phyloP scores from a whole-genome alignment of 2,113 vertebrate genomes.

The Serilophus lunatus region DNA sequence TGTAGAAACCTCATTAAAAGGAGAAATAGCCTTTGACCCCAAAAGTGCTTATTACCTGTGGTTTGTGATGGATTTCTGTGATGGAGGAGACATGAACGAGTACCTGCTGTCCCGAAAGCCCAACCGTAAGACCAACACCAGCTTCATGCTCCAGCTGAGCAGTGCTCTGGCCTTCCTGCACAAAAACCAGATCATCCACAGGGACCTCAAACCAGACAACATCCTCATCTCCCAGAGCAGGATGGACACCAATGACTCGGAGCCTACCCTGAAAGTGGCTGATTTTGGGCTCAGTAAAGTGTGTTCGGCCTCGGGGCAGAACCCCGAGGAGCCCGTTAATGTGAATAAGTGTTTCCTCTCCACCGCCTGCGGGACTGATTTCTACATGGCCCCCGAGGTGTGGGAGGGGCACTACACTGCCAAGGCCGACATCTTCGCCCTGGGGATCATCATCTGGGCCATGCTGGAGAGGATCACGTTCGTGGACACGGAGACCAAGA shows the following conservation, averaged over 20 bases:
- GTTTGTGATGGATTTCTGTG: conserved; percentile 99
- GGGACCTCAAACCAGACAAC: conserved; percentile 97
- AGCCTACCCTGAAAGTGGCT: conserved; percentile 93
- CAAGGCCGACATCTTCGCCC: conserved; percentile 95
- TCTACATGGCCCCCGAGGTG: conserved; percentile 98
- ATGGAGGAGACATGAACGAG: conserved; percentile 96
- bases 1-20: conserved; percentile 96
- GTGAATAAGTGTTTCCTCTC: conserved; percentile 97
- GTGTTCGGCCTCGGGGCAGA: conserved; percentile 85
- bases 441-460: conserved; percentile 97
- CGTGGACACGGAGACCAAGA: conserved; percentile 91
- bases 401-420: conserved; percentile 98
- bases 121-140: conserved; percentile 93
- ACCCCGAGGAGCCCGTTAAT: conserved; percentile 88
- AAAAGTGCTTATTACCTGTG: conserved; percentile 94
- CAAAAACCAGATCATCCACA: conserved; percentile 95
- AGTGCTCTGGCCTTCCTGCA: conserved; percentile 96
- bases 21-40: conserved; percentile 93
- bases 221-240: conserved; percentile 90
- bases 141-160: conserved; percentile 97
- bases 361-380: conserved; percentile 93
- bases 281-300: conserved; percentile 97
- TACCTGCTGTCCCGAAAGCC: conserved; percentile 93
- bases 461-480: conserved; percentile 98
- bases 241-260: conserved; percentile 71